These are phyloP conservation scores for Tyrannus savana DNA, from an alignment of 2,113 vertebrate species.

Conservation along the genomic window DNA sequence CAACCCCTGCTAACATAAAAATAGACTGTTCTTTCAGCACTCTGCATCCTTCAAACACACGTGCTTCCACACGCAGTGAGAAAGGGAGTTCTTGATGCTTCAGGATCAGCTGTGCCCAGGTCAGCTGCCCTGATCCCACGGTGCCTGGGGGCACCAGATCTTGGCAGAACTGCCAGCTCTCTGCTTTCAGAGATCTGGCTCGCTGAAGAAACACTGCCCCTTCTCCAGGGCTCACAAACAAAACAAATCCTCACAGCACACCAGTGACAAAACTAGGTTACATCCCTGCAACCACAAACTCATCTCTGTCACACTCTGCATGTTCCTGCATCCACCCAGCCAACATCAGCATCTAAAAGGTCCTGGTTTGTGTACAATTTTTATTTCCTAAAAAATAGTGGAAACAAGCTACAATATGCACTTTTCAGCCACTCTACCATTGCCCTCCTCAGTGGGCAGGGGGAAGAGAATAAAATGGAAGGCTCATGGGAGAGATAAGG, in stretches of 20 bases:
- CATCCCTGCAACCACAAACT: not conserved
- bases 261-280: not conserved
- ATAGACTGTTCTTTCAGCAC: not conserved
- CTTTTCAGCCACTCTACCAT: not conserved
- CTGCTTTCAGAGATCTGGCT: not conserved
- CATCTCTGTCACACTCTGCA: not conserved
- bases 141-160: not conserved
- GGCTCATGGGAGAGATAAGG: fast-evolving
- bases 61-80: not conserved
- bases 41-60: not conserved
- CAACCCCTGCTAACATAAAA: not conserved
- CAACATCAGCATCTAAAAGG: not conserved
- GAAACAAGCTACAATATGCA: not conserved
- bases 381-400: not conserved
- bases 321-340: not conserved
- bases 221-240: not conserved
- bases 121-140: not conserved
- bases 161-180: not conserved
- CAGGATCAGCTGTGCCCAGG: fast-evolving
- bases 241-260: not conserved
- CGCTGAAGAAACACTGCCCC: not conserved
- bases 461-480: not conserved
- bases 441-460: not conserved
- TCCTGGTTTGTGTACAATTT: not conserved
- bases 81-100: not conserved